Conservation (phyloP, 2,797 vertebrate species). For the Phaenicophaeus curvirostris region DNA sequence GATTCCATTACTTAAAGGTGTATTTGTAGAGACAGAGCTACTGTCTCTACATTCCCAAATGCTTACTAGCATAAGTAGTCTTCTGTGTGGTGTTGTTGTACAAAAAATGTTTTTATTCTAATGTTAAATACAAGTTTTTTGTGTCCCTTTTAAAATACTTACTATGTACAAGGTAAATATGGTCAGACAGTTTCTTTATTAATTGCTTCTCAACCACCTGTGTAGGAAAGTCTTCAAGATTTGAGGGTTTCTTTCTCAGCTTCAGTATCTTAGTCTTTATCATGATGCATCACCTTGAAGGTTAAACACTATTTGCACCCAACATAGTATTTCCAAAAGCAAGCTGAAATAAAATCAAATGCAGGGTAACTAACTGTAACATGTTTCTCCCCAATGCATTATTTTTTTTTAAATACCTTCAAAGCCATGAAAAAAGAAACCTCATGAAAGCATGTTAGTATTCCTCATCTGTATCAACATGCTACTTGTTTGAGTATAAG, state of each 20-base stretch:
- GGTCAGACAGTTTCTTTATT: background rate
- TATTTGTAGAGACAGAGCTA: background rate
- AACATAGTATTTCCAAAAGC: constrained; percentile 51
- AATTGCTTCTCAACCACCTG: background rate
- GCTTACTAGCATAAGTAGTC: background rate
- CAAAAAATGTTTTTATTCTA: background rate
- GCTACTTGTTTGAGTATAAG: background rate
- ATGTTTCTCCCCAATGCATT: background rate
- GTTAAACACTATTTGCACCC: background rate
- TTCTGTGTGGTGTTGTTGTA: background rate
- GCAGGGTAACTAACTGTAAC: background rate
- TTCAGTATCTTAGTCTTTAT: background rate
- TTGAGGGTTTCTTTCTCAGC: background rate
- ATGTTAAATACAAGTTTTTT: background rate
- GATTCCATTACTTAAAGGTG: background rate
- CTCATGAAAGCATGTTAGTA: background rate
- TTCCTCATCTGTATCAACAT: background rate
- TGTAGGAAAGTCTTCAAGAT: background rate
- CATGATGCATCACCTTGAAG: background rate
- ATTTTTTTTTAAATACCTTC: background rate
- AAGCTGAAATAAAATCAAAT: background rate
- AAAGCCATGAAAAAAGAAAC: background rate
- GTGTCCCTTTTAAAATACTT: background rate
- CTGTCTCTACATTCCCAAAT: background rate
- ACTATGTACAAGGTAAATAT: background rate